These are phyloP conservation scores for Tenebrio molitor DNA, from an alignment of 1,140 invertebrate species.

Conservation along the genomic window DNA sequence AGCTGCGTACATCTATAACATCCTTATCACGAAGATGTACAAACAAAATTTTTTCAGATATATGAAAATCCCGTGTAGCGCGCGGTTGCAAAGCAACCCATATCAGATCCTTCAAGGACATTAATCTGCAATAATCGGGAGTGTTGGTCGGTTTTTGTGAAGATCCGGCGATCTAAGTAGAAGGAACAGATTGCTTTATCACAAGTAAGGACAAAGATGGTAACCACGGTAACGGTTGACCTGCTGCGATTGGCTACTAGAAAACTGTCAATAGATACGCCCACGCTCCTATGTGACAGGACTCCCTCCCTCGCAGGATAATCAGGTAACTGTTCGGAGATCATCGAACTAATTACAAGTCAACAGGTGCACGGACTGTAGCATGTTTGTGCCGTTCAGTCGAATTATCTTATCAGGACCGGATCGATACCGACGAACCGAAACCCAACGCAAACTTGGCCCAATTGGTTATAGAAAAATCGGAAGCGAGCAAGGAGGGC, in stretches of 20 bases:
- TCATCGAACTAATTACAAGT: conserved; percentile 34
- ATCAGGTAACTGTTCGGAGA: conserved; percentile 38
- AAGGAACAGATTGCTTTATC: conserved; percentile 55
- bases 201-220: conserved; percentile 60
- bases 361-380: conserved; percentile 42
- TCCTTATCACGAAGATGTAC: conserved; percentile 24
- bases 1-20: conserved; percentile 24
- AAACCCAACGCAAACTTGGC: background rate
- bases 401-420: conserved; percentile 6
- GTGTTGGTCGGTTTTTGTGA: conserved; percentile 28
- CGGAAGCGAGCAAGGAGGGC: background rate
- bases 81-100: conserved; percentile 9
- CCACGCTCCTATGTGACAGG: conserved; percentile 49
- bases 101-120: conserved; percentile 31
- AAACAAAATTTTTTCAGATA: conserved; percentile 17
- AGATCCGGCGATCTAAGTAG: conserved; percentile 32
- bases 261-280: conserved; percentile 64
- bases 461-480: conserved; percentile 13
- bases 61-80: conserved; percentile 5
- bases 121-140: conserved; percentile 30
- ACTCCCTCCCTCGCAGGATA: conserved; percentile 43
- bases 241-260: conserved; percentile 62
- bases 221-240: conserved; percentile 62
- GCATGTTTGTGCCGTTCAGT: background rate
- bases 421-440: conserved; percentile 2